Evolutionary conservation across 2,797 vertebrate species (phyloP), one percentile per base, ranked within the genome.

Genomic region (Myotis pilosus): DNA sequence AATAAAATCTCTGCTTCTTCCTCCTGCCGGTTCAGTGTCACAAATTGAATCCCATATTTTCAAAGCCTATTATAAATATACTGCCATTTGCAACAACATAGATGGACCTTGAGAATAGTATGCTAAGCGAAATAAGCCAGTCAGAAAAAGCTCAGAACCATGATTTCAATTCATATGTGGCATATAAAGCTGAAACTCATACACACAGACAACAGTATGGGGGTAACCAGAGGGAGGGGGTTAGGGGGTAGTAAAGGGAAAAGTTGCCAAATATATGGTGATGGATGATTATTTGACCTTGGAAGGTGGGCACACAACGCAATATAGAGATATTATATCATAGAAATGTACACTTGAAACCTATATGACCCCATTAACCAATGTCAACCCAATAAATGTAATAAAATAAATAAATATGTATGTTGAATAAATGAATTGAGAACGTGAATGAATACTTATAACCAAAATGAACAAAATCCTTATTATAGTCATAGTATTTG

Each of bases 381-480:
- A 79, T 38, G 75, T 79, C 51, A 36, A 51, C 13, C 13, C 33
- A 79, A 55, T 78, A 78, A 16, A 78, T 55, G 16, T 55, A 25
- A 55, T 78, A 47, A 44, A 74, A 74, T 74, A 55, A 51, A 51
- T 51, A 74, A 76, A 51, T 51, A 76, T 12, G 8, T 64, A 9
- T 55, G 13, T 47, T 69, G 44, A 95, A 83, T 33, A 79, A 94
- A 91, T 51, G 55, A 95, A 72, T n/a, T 87, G 13, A 95, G 62
- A 60, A 80, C 86, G 17, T 87, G 64, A 88, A 51, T 94, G 13
- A 87, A 69, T 53, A 49, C 38, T 36, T 88, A 49, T 30, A 92
- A 85, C 17, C 41, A 90, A 97, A 79, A 12, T 71, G 36, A 93
- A 88, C 25, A 85, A 89, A 97, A 84, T 41, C 5, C 33, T 78